Evolutionary conservation across 2,888 invertebrate species (phyloP).

Genomic region (Linnaemya tessellans): DNA sequence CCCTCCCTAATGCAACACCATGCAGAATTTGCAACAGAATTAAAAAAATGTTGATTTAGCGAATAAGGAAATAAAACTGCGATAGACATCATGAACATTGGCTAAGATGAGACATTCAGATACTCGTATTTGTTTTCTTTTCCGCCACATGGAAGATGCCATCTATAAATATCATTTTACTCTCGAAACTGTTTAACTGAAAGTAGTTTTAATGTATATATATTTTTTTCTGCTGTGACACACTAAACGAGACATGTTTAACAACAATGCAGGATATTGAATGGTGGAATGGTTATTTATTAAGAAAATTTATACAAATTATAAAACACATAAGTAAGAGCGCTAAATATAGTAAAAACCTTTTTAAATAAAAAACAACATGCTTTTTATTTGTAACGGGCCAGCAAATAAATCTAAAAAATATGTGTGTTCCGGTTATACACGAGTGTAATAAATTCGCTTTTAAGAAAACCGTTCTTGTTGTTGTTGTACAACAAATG

Average conservation of each 20-base stretch:
- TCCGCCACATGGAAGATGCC: constrained; percentile 60
- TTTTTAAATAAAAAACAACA: no score
- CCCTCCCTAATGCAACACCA: constrained; percentile 13
- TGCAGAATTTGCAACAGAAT: constrained; percentile 53
- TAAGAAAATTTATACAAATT: no score
- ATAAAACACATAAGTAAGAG: no score
- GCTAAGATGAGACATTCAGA: background rate
- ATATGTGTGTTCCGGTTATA: no score
- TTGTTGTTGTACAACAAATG: no score
- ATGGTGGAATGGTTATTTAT: background rate
- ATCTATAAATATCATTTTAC: constrained; percentile 70
- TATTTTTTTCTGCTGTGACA: constrained; percentile 49
- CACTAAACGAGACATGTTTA: constrained; percentile 69
- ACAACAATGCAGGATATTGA: constrained; percentile 49
- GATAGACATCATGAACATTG: constrained; percentile 46
- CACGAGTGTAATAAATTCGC: no score
- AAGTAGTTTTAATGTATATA: constrained; percentile 69
- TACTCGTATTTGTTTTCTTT: constrained; percentile 2
- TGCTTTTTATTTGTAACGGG: no score
- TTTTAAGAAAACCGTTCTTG: no score
- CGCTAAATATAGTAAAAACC: no score
- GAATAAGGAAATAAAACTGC: constrained; percentile 33
- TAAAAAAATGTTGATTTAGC: constrained; percentile 25
- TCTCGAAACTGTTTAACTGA: constrained; percentile 74
- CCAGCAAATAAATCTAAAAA: no score